These are phyloP conservation scores for Ictalurus punctatus DNA, from an alignment of 2,113 vertebrate genomes.

Conservation along the genomic window DNA sequence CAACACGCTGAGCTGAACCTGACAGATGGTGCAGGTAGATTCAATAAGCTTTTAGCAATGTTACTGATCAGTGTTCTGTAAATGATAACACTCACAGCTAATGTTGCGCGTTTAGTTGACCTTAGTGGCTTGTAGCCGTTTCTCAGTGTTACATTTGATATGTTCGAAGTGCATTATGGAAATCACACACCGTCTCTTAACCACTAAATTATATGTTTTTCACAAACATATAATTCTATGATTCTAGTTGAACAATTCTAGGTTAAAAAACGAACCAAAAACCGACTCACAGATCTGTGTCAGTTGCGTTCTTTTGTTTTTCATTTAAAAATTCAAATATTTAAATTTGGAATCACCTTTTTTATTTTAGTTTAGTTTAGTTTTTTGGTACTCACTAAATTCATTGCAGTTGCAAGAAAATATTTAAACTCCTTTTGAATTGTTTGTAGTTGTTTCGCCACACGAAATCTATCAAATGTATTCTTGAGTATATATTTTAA, in stretches of 20 bases:
- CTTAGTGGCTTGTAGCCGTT: not conserved
- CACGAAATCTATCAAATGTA: not conserved
- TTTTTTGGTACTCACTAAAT: too few relatives aligned
- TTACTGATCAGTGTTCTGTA: not conserved
- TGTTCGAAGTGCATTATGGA: not conserved
- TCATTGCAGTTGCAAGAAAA: too few relatives aligned
- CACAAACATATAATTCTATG: not conserved
- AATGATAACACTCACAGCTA: not conserved
- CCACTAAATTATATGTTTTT: not conserved
- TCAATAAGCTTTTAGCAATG: not conserved
- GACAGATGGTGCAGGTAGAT: slow-evolving; percentile 6
- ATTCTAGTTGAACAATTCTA: not conserved
- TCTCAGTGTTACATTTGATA: not conserved
- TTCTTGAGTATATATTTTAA: not conserved
- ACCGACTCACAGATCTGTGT: too few relatives aligned
- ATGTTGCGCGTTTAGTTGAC: not conserved
- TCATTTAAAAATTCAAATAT: too few relatives aligned
- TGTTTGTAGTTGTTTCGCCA: not conserved
- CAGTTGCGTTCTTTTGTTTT: too few relatives aligned
- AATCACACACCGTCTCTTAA: not conserved
- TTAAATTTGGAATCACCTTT: too few relatives aligned
- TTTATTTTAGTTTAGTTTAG: too few relatives aligned
- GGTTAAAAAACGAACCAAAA: not conserved
- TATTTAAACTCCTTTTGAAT: not conserved
- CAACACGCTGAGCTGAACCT: not conserved